Conservation (phyloP, 2,888 invertebrate species). For the Torymus aiolomorphi region DNA sequence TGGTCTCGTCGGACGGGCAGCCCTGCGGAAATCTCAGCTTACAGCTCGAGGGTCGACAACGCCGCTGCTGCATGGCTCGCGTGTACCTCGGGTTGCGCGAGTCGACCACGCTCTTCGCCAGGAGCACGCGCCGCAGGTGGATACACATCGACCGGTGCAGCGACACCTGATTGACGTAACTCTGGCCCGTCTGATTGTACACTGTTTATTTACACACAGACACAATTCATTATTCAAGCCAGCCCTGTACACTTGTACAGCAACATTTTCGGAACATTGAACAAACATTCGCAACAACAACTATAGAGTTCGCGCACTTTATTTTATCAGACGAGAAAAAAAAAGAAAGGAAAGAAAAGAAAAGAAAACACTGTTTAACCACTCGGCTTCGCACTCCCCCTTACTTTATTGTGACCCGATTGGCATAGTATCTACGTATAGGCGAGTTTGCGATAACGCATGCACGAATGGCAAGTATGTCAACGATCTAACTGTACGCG, state of each 20-base stretch:
- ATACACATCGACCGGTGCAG: constrained; percentile 70
- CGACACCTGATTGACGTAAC: constrained; percentile 68
- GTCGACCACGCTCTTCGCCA: constrained; percentile 70
- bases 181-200: constrained; percentile 71
- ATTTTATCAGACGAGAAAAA: too few relatives aligned
- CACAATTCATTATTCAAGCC: too few relatives aligned
- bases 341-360: too few relatives aligned
- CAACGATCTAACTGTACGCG: constrained; percentile 4
- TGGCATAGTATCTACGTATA: too few relatives aligned
- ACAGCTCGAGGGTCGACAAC: constrained; percentile 6
- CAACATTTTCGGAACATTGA: too few relatives aligned
- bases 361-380: too few relatives aligned
- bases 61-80: constrained; percentile 35
- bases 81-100: constrained; percentile 67
- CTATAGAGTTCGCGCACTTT: too few relatives aligned
- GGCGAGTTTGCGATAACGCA: background rate
- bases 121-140: constrained; percentile 70
- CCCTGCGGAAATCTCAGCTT: constrained; percentile 47
- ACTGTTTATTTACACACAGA: constrained; percentile 54
- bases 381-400: too few relatives aligned
- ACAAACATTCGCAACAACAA: too few relatives aligned
- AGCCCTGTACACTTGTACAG: too few relatives aligned
- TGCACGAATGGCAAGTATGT: background rate
- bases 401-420: too few relatives aligned
- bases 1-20: constrained; percentile 63